Percentiles rank a stretch among this genome's conserved stretches.
phyloP scores from a whole-genome alignment of 2,888 invertebrate species.

The Nemotelus nigrinus region DNA sequence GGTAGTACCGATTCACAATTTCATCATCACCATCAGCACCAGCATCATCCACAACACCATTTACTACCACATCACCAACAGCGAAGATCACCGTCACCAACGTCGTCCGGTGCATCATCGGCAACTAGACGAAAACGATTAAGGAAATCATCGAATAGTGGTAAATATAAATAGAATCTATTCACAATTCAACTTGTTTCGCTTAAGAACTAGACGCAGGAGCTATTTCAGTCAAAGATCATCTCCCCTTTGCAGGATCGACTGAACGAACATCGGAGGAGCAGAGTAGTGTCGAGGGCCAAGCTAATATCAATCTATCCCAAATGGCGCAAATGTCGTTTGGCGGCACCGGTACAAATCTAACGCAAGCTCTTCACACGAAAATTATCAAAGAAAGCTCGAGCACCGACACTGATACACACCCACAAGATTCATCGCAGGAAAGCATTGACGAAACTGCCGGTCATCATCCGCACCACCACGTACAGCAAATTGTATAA shows the following conservation, averaged over 20 bases:
- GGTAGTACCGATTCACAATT: slow-evolving; percentile 67
- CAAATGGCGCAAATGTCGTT: slow-evolving; percentile 67
- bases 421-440: slow-evolving; percentile 67
- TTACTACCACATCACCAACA: slow-evolving; percentile 69
- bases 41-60: slow-evolving; percentile 69
- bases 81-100: slow-evolving; percentile 71
- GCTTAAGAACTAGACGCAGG: too few relatives aligned
- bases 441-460: slow-evolving; percentile 67
- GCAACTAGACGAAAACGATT: slow-evolving; percentile 72
- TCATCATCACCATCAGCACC: slow-evolving; percentile 69
- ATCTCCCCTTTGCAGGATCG: slow-evolving; percentile 60
- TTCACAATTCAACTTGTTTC: too few relatives aligned
- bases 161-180: slow-evolving; percentile 55
- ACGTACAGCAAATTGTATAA: slow-evolving; percentile 65
- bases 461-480: slow-evolving; percentile 61
- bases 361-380: slow-evolving; percentile 61
- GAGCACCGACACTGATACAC: slow-evolving; percentile 66
- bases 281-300: slow-evolving; percentile 61
- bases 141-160: slow-evolving; percentile 73
- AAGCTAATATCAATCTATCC: slow-evolving; percentile 64
- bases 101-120: slow-evolving; percentile 71
- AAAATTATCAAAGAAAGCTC: slow-evolving; percentile 65
- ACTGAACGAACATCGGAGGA: slow-evolving; percentile 68
- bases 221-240: not conserved
- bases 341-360: slow-evolving; percentile 61